Evolutionary conservation across 2,113 vertebrate species (phyloP), one percentile per base, ranked within the genome.

Genomic region (Bubo bubo): DNA sequence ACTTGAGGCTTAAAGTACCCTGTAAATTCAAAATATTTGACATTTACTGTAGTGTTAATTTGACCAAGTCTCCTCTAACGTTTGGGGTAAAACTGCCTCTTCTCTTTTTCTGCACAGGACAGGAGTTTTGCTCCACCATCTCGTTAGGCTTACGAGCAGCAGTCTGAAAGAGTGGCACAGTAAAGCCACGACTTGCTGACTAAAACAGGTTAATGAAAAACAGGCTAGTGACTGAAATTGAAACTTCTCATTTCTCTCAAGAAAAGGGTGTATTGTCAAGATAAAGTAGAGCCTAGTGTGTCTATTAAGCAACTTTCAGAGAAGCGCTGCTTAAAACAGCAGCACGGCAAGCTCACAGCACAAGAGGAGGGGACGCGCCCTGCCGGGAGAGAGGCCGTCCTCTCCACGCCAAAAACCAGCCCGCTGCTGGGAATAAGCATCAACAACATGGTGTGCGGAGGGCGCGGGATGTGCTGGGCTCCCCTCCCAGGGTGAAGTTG

Each of bases 191-290:
- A 91, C 92, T 93, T 43, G 71, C 95, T 89, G 87, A 93, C 95
- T 96, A 93, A 96, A 97, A 96, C 73, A 97, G 95, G 92, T 95
- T 94, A 92, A 91, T 95, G 92, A 97, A 92, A 97, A 97, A 92
- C 94, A 95, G 76, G 94, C 88, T 74, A 73, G 67, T 96, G 95
- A 97, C 68, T 95, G 88, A 97, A 95, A 97, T 23, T 79, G 94
- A 97, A 96, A 97, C 93, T 92, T 84, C 92, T 86, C 52, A 45
- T 96, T 97, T 95, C 96, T 96, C 96, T 88, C 88, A 55, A 93
- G 95, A 96, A 96, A 92, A 94, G 88, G 90, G 52, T 75, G 73
- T 43, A 89, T 68, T 89, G 88, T 89, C 86, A 58, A 94, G 76
- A 91, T 19, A 59, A 86, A 89, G 81, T 5, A 71, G 56, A 86